These are phyloP conservation scores for Apamea crenata DNA, from an alignment of 2,888 invertebrate species.

Conservation along the genomic window DNA sequence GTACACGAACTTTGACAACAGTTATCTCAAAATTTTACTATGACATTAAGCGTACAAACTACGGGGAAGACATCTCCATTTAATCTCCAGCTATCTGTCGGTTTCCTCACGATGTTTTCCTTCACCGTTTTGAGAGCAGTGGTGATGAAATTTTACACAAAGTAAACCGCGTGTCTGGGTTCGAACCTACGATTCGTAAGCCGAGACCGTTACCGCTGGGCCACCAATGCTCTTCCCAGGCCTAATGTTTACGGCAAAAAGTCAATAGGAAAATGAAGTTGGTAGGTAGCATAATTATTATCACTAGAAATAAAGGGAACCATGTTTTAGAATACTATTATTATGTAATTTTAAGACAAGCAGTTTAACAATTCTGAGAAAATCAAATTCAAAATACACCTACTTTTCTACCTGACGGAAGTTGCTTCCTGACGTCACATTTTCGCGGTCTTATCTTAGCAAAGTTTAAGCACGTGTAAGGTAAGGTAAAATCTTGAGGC, in stretches of 20 bases:
- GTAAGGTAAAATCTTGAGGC: conserved; percentile 13
- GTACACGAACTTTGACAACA: too few species aligned
- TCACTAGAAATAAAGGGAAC: neutral
- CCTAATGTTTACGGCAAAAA: neutral
- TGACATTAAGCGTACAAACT: too few species aligned
- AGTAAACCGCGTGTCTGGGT: too few species aligned
- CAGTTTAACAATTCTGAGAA: neutral
- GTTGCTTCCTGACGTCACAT: conserved; percentile 7
- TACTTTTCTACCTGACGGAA: neutral
- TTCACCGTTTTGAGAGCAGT: too few species aligned
- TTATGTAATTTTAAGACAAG: neutral
- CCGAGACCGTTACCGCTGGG: too few species aligned
- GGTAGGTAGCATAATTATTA: neutral
- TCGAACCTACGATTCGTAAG: too few species aligned
- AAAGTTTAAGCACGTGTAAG: conserved; percentile 29
- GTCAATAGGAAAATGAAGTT: neutral
- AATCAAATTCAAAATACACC: neutral
- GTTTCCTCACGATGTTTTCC: too few species aligned
- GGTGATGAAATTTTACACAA: too few species aligned
- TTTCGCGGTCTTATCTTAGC: conserved; percentile 6
- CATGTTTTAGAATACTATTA: neutral
- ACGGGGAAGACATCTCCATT: too few species aligned
- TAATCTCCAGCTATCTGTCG: too few species aligned
- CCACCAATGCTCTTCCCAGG: neutral
- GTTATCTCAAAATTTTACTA: too few species aligned